Evolutionary conservation across 2,888 invertebrate genomes (phyloP), one percentile per base, ranked within the genome.

Genomic region (Tromatobia lineatoria): DNA sequence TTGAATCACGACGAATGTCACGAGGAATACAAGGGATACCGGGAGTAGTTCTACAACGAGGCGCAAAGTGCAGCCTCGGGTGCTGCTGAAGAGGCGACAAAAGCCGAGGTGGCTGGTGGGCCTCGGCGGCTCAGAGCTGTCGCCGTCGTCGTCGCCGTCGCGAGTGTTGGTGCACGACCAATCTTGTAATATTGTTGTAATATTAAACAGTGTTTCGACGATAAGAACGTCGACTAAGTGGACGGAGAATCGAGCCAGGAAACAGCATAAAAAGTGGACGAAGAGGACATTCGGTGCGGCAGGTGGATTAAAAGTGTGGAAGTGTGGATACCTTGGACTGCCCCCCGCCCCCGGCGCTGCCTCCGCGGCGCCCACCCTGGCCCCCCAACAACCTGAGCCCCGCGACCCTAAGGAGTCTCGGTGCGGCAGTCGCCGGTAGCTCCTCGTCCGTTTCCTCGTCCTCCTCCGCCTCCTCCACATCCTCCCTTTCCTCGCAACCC

Each of bases 331-430:
- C 93, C 93, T 92, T 92, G 91, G 93, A 93, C 93, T 92, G 92
- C 91, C 94, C 94, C 93, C 94, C 93, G 94, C 94, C 94, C 92
- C 94, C 94, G 93, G 94, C 94, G 94, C 93, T 92, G 92, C 93
- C 92, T 85, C 93, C 94, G 95, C 93, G 93, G 92, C 93, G 91
- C 92, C 93, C 92, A 89, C 92, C 92, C 91, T 92, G 92, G 92
- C 91, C 91, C 90, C 91, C 90, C 88, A 91, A 90, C 90, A 89
- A 94, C 94, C 93, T 94, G 94, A 95, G 94, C 94, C 94, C 94
- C 94, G 88, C 90, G 86, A 88, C 90, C 83, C 88, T 90, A 74
- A 86, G 88, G 85, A 89, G 87, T 83, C 87, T 90, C 86, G 88
- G 87, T 85, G 88, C 88, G 83, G 85, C 88, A 85, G 86, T 83